These are phyloP conservation scores for Ispidina lecontei DNA, from an alignment of 2,797 vertebrate genomes.

Conservation along the genomic window DNA sequence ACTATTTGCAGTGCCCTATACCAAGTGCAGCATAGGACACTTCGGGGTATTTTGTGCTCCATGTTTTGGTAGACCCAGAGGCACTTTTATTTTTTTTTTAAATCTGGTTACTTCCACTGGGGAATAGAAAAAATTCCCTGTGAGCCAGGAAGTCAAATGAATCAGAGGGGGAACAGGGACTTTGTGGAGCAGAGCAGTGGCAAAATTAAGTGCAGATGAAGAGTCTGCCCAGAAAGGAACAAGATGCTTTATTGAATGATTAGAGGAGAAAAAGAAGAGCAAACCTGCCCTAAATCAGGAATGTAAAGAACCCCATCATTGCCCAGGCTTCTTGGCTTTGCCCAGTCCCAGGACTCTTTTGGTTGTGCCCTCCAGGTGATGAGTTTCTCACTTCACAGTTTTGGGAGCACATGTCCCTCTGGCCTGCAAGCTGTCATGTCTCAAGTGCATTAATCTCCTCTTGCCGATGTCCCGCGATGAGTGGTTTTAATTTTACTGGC, in stretches of 20 bases:
- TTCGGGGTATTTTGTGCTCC: background rate
- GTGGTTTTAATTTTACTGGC: conserved; percentile 18
- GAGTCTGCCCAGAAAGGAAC: background rate
- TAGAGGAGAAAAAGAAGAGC: background rate
- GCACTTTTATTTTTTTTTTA: background rate
- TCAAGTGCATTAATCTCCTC: background rate
- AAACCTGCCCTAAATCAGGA: background rate
- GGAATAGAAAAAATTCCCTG: background rate
- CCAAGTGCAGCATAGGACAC: rapidly evolving
- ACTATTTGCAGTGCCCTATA: background rate
- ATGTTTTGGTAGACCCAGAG: background rate
- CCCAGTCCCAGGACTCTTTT: background rate
- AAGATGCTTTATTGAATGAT: background rate
- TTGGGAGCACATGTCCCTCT: background rate
- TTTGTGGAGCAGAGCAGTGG: background rate
- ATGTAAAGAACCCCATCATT: background rate
- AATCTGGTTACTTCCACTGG: background rate
- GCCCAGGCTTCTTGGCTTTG: background rate
- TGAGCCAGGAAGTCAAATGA: background rate
- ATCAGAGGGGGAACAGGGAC: rapidly evolving
- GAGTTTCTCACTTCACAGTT: conserved; percentile 48
- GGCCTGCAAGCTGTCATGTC: background rate
- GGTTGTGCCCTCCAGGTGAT: background rate
- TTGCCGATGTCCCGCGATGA: background rate
- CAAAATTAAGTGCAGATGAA: background rate